Conservation (phyloP, 1,140 invertebrate genomes). For the Pseudoatta argentina region DNA sequence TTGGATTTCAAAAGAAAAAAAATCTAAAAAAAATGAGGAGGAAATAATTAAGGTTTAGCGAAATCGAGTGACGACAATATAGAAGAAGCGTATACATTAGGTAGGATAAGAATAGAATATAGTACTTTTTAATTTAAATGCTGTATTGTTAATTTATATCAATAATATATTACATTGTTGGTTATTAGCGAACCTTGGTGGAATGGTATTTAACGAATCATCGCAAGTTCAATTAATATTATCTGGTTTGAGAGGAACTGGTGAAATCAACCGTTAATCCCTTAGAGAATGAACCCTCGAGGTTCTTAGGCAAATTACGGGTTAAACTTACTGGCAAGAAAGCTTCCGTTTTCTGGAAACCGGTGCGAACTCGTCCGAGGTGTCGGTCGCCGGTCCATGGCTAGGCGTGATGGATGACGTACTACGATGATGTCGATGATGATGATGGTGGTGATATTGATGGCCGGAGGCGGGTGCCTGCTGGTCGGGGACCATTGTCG, state of each 20-base stretch:
- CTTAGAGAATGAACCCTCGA: background rate
- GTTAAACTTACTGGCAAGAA: conserved; percentile 80
- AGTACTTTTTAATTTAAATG: background rate
- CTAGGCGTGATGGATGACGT: conserved; percentile 67
- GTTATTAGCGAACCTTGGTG: background rate
- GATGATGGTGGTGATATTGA: conserved; percentile 78
- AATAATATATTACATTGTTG: background rate
- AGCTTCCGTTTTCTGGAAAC: conserved; percentile 81
- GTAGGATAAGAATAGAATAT: no score
- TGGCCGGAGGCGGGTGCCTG: conserved; percentile 76
- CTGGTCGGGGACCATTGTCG: conserved; percentile 79
- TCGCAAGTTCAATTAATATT: background rate
- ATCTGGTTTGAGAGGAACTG: background rate
- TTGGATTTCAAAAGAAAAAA: no score
- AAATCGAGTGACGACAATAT: no score
- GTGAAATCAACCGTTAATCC: conserved; percentile 7
- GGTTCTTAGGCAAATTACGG: background rate
- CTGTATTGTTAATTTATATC: background rate
- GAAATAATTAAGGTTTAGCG: no score
- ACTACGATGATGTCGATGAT: conserved; percentile 79
- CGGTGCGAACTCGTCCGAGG: conserved; percentile 73
- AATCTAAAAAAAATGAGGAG: no score
- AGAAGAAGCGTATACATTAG: no score
- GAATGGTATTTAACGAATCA: background rate
- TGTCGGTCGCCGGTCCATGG: conserved; percentile 68